These are phyloP conservation scores for Sarotherodon lohbergeri DNA, from an alignment of 2,113 vertebrate species.

Conservation along the genomic window DNA sequence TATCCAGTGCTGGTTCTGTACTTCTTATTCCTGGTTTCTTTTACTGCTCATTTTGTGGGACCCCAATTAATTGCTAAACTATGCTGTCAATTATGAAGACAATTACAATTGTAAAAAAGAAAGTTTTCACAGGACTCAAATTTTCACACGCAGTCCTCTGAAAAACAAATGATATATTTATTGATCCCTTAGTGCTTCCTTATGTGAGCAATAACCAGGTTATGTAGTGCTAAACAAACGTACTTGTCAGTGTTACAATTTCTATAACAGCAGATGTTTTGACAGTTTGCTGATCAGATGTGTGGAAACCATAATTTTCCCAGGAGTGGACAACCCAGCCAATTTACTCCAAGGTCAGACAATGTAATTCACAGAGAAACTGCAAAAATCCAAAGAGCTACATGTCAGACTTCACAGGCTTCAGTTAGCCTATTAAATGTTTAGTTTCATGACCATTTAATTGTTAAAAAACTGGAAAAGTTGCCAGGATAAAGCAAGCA, in stretches of 20 bases:
- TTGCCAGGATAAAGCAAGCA: not conserved
- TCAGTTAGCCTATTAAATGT: not conserved
- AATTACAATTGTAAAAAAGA: too few relatives aligned
- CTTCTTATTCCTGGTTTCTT: too few relatives aligned
- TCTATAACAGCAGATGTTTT: not conserved
- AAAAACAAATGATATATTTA: not conserved
- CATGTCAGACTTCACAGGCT: not conserved
- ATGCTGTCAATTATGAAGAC: not conserved
- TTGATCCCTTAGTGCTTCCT: not conserved
- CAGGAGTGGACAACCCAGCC: not conserved
- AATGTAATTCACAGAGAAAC: too few relatives aligned
- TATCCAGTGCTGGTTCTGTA: too few relatives aligned
- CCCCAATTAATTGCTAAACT: not conserved
- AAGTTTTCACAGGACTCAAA: not conserved
- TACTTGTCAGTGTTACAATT: not conserved
- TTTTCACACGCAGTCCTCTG: not conserved
- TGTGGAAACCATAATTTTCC: not conserved
- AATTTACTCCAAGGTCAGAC: not conserved
- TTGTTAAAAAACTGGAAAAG: not conserved
- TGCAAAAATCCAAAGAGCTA: not conserved
- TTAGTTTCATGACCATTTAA: not conserved
- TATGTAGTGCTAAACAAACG: not conserved
- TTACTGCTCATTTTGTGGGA: too few relatives aligned
- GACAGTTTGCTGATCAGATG: not conserved
- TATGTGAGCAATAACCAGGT: rapidly evolving